Evolutionary conservation across 2,888 invertebrate genomes (phyloP), one percentile per base, ranked within the genome.

Genomic region (Buathra laborator): DNA sequence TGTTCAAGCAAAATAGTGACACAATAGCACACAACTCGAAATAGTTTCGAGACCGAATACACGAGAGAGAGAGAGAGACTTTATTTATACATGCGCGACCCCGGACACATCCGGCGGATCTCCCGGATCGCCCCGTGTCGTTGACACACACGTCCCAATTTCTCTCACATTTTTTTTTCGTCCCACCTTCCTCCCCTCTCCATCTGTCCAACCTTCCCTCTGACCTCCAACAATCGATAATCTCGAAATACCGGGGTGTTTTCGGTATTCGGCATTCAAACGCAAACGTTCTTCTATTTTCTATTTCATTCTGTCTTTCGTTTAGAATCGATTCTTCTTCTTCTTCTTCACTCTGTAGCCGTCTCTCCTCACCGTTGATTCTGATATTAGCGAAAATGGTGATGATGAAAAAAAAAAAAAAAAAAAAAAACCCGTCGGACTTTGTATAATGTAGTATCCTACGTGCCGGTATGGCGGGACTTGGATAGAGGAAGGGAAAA

Each of bases 121-220:
- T 62, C 43, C 72, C 77, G 74, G 83, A 86, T 85, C 77, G 80
- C 78, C 68, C 76, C 79, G 85, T 85, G 81, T 77, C 75, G 83
- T 83, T 86, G 85, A 79, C 85, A 85, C 79, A 80, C 83, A 74
- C 68, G 81, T 71, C 78, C 84, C 77, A 86, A 82, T 85, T 83
- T 85, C 71, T 86, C 74, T 76, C 43, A 12, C 74, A 46, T 67
- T 76, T 68, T 56, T 59, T 48, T 64, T 48, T 62, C 24, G 3
- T 64, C 70, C 56, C 51, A 46, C 44, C 46, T 62, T 24, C 29
- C 12, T 9, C n/a, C 12, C 46, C 46, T 16, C 66, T 48, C 43
- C 80, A 24, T 14, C 62, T 37, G 44, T 68, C 70, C 43, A 67
- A 10, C 56, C 43, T 37, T 68, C 24, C 48, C 32, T 14, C 64